A percentile compares a stretch with the other conserved stretches of the same genome.
These are phyloP conservation scores for Oncorhynchus keta DNA, from an alignment of 2,113 vertebrate species.

Conservation along the genomic window DNA sequence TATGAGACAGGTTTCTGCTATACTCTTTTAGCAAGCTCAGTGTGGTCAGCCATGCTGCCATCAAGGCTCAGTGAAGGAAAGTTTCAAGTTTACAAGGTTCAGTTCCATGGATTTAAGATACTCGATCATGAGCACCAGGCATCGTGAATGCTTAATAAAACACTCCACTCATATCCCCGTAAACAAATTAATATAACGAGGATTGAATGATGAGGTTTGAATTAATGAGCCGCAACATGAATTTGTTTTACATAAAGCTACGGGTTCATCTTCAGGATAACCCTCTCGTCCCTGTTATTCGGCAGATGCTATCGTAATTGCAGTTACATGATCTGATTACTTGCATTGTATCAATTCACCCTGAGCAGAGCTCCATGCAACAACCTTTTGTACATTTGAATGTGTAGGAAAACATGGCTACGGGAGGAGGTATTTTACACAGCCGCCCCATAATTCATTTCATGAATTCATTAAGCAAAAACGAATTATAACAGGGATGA, in stretches of 20 bases:
- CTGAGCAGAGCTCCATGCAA: constrained; percentile 17
- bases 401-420: background rate
- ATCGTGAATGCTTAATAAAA: constrained; percentile 31
- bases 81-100: background rate
- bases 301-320: constrained; percentile 40
- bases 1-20: background rate
- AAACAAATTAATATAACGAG: constrained; percentile 53
- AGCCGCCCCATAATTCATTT: no score
- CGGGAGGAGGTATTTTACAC: background rate
- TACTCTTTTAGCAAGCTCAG: background rate
- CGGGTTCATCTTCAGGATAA: constrained; percentile 34
- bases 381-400: constrained; percentile 10
- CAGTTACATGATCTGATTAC: background rate
- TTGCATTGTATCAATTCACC: constrained; percentile 27
- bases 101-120: constrained; percentile 6
- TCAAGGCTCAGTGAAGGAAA: background rate
- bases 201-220: constrained; percentile 38
- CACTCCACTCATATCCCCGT: constrained; percentile 18
- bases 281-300: constrained; percentile 41
- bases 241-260: constrained; percentile 39
- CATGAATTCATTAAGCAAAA: no score
- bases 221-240: constrained; percentile 41
- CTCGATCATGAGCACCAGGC: constrained; percentile 28
- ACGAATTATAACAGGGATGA: no score
- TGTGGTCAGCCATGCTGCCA: background rate